Conservation (phyloP, 2,888 invertebrate species). For the Diaprepes abbreviatus region DNA sequence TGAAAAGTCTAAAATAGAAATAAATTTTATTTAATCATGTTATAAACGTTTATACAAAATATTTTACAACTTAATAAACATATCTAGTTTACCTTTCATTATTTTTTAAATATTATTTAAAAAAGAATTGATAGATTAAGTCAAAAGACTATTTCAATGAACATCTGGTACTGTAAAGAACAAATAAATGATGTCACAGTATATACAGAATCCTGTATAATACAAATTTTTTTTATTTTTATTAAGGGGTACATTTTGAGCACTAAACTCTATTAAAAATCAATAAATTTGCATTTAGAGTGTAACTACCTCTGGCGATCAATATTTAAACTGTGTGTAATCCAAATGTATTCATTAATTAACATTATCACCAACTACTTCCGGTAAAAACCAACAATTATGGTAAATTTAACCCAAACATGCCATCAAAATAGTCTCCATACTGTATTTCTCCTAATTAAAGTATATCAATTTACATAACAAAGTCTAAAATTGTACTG, state of each 20-base stretch:
- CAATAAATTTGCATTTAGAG: too few relatives aligned
- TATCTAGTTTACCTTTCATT: constrained; percentile 29
- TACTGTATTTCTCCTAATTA: constrained; percentile 13
- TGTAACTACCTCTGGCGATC: too few relatives aligned
- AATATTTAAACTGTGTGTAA: too few relatives aligned
- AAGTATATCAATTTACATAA: constrained; percentile 16
- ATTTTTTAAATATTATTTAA: constrained; percentile 12
- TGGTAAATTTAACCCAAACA: not conserved
- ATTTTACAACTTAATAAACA: constrained; percentile 48
- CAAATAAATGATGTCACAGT: too few relatives aligned
- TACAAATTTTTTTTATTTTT: too few relatives aligned
- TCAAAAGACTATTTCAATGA: not conserved
- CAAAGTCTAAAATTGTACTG: constrained; percentile 26
- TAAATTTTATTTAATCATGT: constrained; percentile 45
- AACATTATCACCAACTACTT: not conserved
- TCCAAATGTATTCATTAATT: too few relatives aligned
- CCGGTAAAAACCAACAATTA: not conserved
- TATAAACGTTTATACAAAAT: constrained; percentile 47
- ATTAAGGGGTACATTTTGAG: too few relatives aligned
- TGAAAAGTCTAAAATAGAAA: constrained; percentile 21
- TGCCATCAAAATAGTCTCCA: not conserved
- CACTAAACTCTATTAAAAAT: too few relatives aligned
- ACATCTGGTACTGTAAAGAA: too few relatives aligned
- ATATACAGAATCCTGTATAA: too few relatives aligned
- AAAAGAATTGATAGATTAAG: constrained; percentile 13